Evolutionary conservation across 2,113 vertebrate species (phyloP).

Genomic region (Myrmecobius fasciatus): DNA sequence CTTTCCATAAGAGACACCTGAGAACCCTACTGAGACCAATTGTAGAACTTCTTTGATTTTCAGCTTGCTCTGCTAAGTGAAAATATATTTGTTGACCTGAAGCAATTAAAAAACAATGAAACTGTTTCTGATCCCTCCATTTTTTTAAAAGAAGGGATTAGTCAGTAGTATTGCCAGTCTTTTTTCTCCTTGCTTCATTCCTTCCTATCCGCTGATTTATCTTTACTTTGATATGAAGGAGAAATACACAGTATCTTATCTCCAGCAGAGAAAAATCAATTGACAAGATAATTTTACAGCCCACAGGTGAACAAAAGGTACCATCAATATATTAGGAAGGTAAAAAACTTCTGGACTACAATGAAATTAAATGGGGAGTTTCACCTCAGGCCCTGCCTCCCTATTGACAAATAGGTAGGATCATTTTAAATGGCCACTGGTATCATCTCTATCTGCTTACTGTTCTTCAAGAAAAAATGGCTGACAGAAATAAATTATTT

Average conservation of each 20-base stretch:
- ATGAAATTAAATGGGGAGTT: constrained; percentile 75
- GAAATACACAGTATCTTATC: constrained; percentile 64
- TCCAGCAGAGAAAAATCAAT: constrained; percentile 58
- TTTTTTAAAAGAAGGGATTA: constrained; percentile 18
- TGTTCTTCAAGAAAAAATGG: constrained; percentile 73
- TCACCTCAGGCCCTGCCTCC: constrained; percentile 57
- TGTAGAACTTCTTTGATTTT: neutral
- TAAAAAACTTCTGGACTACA: constrained; percentile 66
- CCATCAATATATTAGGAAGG: constrained; percentile 45
- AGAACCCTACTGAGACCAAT: neutral
- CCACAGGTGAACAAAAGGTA: constrained; percentile 63
- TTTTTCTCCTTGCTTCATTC: constrained; percentile 41
- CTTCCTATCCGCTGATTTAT: constrained; percentile 22
- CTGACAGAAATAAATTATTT: constrained; percentile 75
- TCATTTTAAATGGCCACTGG: constrained; percentile 63
- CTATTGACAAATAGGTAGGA: constrained; percentile 75
- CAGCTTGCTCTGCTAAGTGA: constrained; percentile 31
- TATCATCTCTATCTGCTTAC: constrained; percentile 71
- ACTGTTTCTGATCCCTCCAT: neutral
- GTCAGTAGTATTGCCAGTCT: constrained; percentile 25
- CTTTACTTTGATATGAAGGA: constrained; percentile 47
- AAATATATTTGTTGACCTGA: constrained; percentile 27
- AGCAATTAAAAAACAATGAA: constrained; percentile 27
- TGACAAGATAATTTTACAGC: constrained; percentile 63
- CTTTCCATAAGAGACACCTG: constrained; percentile 24